These are phyloP conservation scores for Lasioglossum villosulum DNA, from an alignment of 2,888 invertebrate species.

Conservation along the genomic window DNA sequence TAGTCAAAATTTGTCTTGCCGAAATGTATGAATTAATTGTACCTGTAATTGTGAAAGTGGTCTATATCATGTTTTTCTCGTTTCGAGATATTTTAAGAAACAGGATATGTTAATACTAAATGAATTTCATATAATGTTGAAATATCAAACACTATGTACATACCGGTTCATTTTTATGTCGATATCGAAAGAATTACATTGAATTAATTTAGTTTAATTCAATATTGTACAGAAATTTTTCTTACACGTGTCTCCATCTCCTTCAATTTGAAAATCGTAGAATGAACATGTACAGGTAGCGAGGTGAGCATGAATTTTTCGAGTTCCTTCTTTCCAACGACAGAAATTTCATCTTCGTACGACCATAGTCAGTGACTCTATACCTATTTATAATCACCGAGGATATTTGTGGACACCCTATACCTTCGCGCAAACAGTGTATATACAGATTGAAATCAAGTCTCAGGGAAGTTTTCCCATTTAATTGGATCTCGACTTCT, in stretches of 20 bases:
- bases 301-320: background rate
- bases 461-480: background rate
- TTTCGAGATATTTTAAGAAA: too few relatives aligned
- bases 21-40: background rate
- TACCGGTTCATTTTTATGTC: too few relatives aligned
- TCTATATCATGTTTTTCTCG: too few relatives aligned
- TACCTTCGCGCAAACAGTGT: background rate
- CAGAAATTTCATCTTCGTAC: conserved; percentile 2
- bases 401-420: background rate
- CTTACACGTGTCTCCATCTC: background rate
- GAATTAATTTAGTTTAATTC: background rate
- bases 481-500: background rate
- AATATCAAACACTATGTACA: too few relatives aligned
- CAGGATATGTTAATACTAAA: too few relatives aligned
- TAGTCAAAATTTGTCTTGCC: background rate
- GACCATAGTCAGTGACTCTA: conserved; percentile 1
- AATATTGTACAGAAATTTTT: background rate
- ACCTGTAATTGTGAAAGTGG: too few relatives aligned
- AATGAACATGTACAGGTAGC: background rate
- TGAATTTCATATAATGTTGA: too few relatives aligned
- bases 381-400: background rate
- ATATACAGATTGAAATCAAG: background rate
- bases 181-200: too few relatives aligned
- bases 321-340: background rate
- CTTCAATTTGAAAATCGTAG: background rate